Evolutionary conservation across 2,113 vertebrate genomes (phyloP).

Genomic region (Aptenodytes forsteri): DNA sequence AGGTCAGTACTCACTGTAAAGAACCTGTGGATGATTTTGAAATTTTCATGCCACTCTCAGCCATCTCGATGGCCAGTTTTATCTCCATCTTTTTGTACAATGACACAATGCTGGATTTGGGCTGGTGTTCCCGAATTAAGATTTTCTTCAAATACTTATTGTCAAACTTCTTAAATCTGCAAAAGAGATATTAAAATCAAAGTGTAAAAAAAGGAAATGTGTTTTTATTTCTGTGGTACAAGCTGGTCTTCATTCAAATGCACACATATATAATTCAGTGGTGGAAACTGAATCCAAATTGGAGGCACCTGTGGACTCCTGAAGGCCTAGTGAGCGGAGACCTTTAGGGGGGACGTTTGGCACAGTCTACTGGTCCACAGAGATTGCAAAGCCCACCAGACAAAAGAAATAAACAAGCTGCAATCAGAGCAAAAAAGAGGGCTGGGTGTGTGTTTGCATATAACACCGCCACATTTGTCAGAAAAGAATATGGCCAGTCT

Average conservation of each 20-base stretch:
- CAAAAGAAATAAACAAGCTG: constrained; percentile 60
- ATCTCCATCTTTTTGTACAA: constrained; percentile 95
- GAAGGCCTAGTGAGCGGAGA: background rate
- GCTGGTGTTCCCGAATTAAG: constrained; percentile 83
- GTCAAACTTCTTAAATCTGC: constrained; percentile 94
- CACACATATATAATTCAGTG: background rate
- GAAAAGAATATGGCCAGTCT: constrained; percentile 26
- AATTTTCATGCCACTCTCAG: constrained; percentile 79
- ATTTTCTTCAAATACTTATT: constrained; percentile 87
- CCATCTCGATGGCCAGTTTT: constrained; percentile 91
- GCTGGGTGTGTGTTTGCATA: background rate
- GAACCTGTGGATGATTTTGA: constrained; percentile 70
- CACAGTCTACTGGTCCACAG: background rate
- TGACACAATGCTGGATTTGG: constrained; percentile 91
- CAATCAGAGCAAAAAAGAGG: constrained; percentile 44
- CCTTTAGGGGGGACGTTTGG: constrained; percentile 12
- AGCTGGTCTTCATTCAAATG: background rate
- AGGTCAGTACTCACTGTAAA: constrained; percentile 75
- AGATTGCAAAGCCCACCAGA: constrained; percentile 40
- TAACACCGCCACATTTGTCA: background rate
- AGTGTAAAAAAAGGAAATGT: background rate
- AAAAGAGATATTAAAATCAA: background rate
- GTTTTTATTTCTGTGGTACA: background rate
- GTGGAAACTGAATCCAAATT: constrained; percentile 1
- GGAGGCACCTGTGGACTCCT: background rate